These are phyloP conservation scores for Romanogobio albipinnatus DNA, from an alignment of 2,113 vertebrate species.

Conservation along the genomic window DNA sequence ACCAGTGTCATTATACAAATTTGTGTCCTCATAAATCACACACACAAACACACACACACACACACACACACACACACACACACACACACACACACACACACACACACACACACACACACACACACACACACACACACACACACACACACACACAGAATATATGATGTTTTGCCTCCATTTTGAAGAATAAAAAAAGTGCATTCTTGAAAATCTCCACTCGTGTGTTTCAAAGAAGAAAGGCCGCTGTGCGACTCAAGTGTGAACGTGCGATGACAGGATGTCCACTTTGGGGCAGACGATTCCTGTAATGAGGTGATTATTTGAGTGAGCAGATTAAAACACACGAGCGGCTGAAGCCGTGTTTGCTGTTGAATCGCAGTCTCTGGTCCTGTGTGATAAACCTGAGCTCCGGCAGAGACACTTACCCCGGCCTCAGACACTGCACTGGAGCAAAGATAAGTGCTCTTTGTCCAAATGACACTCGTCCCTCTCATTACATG, in stretches of 20 bases:
- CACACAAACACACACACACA: too few relatives aligned
- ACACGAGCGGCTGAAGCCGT: neutral
- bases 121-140: too few relatives aligned
- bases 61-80: too few relatives aligned
- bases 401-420: slow-evolving; percentile 13
- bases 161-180: neutral
- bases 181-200: neutral
- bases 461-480: slow-evolving; percentile 46
- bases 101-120: too few relatives aligned
- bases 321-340: neutral
- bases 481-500: slow-evolving; percentile 40
- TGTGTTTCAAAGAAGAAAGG: neutral
- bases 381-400: slow-evolving; percentile 30
- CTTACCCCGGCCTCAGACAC: slow-evolving; percentile 14
- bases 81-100: too few relatives aligned
- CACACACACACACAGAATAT: too few relatives aligned
- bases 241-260: neutral
- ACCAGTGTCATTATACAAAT: too few relatives aligned
- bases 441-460: slow-evolving; percentile 39
- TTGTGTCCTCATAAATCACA: too few relatives aligned
- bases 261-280: neutral
- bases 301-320: slow-evolving; percentile 7
- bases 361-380: neutral
- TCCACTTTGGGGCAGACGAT: neutral
- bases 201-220: neutral